phyloP scores from a whole-genome alignment of 1,140 invertebrate species.

The Drosophila persimilis region DNA sequence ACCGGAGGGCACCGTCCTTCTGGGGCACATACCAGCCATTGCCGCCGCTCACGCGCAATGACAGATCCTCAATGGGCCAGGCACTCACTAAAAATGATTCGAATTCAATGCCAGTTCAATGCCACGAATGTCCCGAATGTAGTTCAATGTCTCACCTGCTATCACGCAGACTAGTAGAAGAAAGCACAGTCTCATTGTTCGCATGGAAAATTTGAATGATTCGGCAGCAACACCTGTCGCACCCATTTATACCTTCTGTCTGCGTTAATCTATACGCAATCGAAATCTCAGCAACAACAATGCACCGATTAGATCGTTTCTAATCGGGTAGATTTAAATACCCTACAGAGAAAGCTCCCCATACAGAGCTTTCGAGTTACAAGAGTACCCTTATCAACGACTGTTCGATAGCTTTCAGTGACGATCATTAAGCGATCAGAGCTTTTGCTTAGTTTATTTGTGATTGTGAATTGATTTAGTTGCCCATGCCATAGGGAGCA shows the following conservation, averaged over 20 bases:
- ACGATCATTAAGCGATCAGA: slow-evolving; percentile 5
- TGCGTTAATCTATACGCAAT: slow-evolving; percentile 31
- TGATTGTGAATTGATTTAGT: slow-evolving; percentile 18
- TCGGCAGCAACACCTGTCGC: neutral
- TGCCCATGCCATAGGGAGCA: slow-evolving; percentile 75
- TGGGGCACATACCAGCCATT: slow-evolving; percentile 70
- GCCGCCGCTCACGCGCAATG: slow-evolving; percentile 30
- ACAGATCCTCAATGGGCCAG: slow-evolving; percentile 48
- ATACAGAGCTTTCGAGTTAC: neutral
- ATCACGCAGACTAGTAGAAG: slow-evolving; percentile 52
- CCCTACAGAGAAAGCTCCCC: neutral
- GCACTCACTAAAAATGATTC: slow-evolving; percentile 32
- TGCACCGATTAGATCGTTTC: slow-evolving; percentile 24
- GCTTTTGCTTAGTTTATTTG: slow-evolving; percentile 39
- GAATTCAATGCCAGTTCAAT: neutral
- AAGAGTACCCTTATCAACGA: neutral
- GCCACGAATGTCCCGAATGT: neutral
- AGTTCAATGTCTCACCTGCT: slow-evolving; percentile 54
- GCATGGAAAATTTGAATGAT: slow-evolving; percentile 40
- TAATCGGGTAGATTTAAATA: slow-evolving; percentile 33
- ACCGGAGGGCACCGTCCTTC: slow-evolving; percentile 31
- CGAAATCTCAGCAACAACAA: slow-evolving; percentile 31
- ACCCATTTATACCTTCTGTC: slow-evolving; percentile 56
- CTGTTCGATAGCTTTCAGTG: slow-evolving; percentile 13
- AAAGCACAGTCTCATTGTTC: slow-evolving; percentile 60